Percentiles rank a stretch among this genome's conserved stretches.
These are phyloP conservation scores for Apamea sordens DNA, from an alignment of 2,888 invertebrate species.

Conservation along the genomic window DNA sequence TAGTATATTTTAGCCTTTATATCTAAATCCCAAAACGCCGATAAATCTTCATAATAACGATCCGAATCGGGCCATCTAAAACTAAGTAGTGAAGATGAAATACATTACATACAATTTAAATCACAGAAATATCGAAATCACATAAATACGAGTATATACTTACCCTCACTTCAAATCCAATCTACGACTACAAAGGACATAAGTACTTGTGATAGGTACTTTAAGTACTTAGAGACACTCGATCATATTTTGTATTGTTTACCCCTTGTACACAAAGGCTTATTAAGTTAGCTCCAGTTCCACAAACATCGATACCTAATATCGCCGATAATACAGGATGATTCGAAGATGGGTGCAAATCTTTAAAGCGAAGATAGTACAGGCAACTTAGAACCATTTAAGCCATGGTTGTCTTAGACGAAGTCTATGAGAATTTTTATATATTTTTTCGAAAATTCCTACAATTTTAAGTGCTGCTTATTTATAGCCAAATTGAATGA, in stretches of 20 bases:
- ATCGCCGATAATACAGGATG: neutral
- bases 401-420: too few species aligned
- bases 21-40: neutral
- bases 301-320: constrained; percentile 14
- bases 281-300: constrained; percentile 18
- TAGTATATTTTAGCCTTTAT: neutral
- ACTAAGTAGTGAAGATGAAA: neutral
- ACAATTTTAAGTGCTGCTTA: too few species aligned
- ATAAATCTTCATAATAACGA: constrained; percentile 16
- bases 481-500: too few species aligned
- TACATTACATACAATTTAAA: neutral
- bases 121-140: neutral
- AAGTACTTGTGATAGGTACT: constrained; percentile 23
- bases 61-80: neutral
- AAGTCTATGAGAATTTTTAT: too few species aligned
- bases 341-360: too few species aligned
- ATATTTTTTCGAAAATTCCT: too few species aligned
- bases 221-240: constrained; percentile 11
- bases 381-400: too few species aligned
- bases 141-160: too few species aligned
- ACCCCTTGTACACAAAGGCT: constrained; percentile 13
- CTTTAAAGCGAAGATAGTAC: too few species aligned
- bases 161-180: constrained; percentile 30
- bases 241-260: constrained; percentile 21
- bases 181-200: constrained; percentile 22